Evolutionary conservation across 2,888 invertebrate genomes (phyloP), one percentile per base, ranked within the genome.

Genomic region (Lottia gigantea): DNA sequence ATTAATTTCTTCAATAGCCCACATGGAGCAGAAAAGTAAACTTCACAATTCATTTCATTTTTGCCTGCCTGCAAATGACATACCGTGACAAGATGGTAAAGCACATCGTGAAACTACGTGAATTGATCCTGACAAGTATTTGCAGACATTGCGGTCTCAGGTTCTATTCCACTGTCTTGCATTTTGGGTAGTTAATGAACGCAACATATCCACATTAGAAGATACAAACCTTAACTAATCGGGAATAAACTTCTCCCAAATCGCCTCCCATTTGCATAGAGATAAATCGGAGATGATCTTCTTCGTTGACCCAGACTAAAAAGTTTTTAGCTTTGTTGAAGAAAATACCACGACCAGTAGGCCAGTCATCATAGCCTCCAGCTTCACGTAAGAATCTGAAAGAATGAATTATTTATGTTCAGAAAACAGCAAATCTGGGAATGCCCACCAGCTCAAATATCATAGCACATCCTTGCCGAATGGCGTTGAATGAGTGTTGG

Each of bases 331-430:
- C 92, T 40, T 93, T 92, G 84, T 93, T 94, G 1, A 96, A 91
- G 87, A 93, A 97, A 64, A 97, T 96, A 0, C 97, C 97, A 64
- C 97, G 92, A 0, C 96, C 96, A 78, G 94, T 95, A 0, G 97
- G 96, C 96, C 96, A 97, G 76, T 83, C 83, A 77, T 91, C 95
- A 92, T 96, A 97, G 40, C 83, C 84, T 55, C 83, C 81, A 23
- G 83, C 83, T 46, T 81, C 82, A 64, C 78, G 75, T 71, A 84
- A 74, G 65, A 82, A 82, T 63, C 83, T 83, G 72, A 45, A 71
- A 70, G 62, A 62, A 2, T 31, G 46, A 15, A 64, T 23, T 23
- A n/a, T 46, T 8, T 6, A 40, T 6, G 40, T 40, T 40, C 6
- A 62, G 15, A 7, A n/a, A 62, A 16, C 12, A 16, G 14, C 23